Conservation (phyloP, 92 coral and sea anemone species). For the Meandrina meandrites region DNA sequence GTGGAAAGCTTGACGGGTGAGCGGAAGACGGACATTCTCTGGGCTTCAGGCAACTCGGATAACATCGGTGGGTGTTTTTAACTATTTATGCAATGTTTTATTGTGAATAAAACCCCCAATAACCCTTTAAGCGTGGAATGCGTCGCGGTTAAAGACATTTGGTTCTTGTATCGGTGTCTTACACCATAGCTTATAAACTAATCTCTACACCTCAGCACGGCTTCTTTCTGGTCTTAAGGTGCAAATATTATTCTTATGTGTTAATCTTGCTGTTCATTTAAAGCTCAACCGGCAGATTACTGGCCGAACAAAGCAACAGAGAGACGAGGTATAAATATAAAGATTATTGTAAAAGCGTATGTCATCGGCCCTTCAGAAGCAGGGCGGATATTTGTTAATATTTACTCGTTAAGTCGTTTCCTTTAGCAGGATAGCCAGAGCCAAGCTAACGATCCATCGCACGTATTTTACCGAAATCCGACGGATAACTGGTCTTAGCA, state of each 20-base stretch:
- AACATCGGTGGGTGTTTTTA: not conserved
- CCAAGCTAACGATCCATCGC: not conserved
- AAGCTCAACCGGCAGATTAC: constrained; percentile 9
- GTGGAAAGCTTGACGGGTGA: not conserved
- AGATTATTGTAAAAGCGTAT: constrained; percentile 14
- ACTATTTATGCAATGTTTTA: constrained; percentile 4
- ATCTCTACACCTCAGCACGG: constrained; percentile 7
- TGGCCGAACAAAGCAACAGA: constrained; percentile 20
- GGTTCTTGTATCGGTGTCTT: constrained; percentile 9
- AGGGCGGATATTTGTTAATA: constrained; percentile 35
- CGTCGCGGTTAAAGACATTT: constrained; percentile 21
- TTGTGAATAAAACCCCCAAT: not conserved
- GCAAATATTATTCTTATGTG: constrained; percentile 20
- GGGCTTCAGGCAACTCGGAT: not conserved
- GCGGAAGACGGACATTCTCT: not conserved
- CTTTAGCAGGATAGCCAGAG: constrained; percentile 1
- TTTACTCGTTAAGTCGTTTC: constrained; percentile 23
- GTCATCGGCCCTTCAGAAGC: constrained; percentile 22
- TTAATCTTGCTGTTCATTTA: constrained; percentile 21
- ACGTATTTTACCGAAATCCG: not conserved
- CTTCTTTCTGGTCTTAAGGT: constrained; percentile 11
- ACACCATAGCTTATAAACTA: not conserved
- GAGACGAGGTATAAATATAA: constrained; percentile 21
- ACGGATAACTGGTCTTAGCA: not conserved
- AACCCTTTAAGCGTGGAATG: constrained; percentile 24